Evolutionary conservation across 92 coral and sea anemone genomes (phyloP).

Genomic region (Parazoanthus atlanticus): DNA sequence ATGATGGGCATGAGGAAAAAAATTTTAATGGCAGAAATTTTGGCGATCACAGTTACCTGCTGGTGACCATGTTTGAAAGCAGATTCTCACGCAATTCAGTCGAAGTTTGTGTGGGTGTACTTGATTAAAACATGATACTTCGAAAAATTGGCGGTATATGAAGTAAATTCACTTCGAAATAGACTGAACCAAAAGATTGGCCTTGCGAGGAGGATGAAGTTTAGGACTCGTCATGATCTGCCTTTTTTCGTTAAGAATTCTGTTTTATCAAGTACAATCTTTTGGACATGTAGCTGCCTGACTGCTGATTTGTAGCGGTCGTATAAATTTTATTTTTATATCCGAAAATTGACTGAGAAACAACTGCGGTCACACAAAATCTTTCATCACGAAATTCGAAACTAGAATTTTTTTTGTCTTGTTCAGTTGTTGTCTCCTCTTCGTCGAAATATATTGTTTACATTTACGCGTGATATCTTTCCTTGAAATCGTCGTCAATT

Average conservation of each 20-base stretch:
- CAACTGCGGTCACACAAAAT: constrained; percentile 7
- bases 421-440: constrained; percentile 26
- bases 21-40: background rate
- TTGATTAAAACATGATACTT: constrained; percentile 18
- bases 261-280: constrained; percentile 19
- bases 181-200: background rate
- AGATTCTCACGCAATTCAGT: constrained; percentile 23
- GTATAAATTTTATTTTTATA: constrained; percentile 7
- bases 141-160: constrained; percentile 15
- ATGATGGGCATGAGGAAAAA: background rate
- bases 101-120: constrained; percentile 33
- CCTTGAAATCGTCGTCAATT: constrained; percentile 10
- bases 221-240: background rate
- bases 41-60: constrained; percentile 14
- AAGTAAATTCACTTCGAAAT: constrained; percentile 8
- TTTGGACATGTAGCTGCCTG: constrained; percentile 30
- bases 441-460: constrained; percentile 53
- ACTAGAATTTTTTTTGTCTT: constrained; percentile 13
- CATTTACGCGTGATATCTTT: constrained; percentile 35
- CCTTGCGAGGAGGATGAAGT: background rate
- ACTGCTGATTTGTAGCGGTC: constrained; percentile 5
- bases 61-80: constrained; percentile 36
- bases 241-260: constrained; percentile 11
- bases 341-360: constrained; percentile 8
- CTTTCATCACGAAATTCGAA: constrained; percentile 6